Evolutionary conservation across 2,113 vertebrate genomes (phyloP), one percentile per base, ranked within the genome.

Genomic region (Corydoras maculifer): DNA sequence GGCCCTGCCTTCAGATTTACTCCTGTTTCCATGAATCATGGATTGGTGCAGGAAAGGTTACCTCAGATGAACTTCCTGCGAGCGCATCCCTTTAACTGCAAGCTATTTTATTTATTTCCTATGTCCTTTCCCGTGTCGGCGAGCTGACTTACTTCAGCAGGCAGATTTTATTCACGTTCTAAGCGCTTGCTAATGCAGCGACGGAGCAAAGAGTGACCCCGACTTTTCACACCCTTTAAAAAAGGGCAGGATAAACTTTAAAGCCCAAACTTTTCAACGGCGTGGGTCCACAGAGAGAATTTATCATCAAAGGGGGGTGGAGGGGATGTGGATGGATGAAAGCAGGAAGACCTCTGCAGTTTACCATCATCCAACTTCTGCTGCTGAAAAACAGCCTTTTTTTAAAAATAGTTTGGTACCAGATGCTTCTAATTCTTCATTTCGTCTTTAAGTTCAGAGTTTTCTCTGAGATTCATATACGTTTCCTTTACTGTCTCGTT

Each of bases 221-320:
- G 51, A 5, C 57, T n/a, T 55, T 60, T 0, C 51, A 48, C 59
- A 55, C 18, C 12, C 31, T 51, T 9, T 59, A 2, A 58, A 59
- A 65, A 53, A 53, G 32, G 48, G 70, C 66, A 68, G 58, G 11
- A 29, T 62, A 50, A 18, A 69, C 68, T 69, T 76, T 75, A 8
- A 58, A 74, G 65, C 55, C 55, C 32, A 72, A 65, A 77, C 62
- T 81, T 75, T 50, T 14, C 58, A 73, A 57, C 74, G 73, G 62
- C 69, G 62, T 70, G 11, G 32, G 75, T 62, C 5, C 31, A 71
- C 72, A 77, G 67, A 81, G 55, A 68, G 72, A 74, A 78, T 76
- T 55, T 62, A 75, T 65, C 68, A 74, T 80, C 74, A 77, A 68
- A 81, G 74, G 59, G 15, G 31, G 50, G 58, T 32, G 74, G 59